A percentile compares a stretch with the other conserved stretches of the same genome.
Conservation (phyloP, 2,113 vertebrate species). For the Ochotona princeps region DNA sequence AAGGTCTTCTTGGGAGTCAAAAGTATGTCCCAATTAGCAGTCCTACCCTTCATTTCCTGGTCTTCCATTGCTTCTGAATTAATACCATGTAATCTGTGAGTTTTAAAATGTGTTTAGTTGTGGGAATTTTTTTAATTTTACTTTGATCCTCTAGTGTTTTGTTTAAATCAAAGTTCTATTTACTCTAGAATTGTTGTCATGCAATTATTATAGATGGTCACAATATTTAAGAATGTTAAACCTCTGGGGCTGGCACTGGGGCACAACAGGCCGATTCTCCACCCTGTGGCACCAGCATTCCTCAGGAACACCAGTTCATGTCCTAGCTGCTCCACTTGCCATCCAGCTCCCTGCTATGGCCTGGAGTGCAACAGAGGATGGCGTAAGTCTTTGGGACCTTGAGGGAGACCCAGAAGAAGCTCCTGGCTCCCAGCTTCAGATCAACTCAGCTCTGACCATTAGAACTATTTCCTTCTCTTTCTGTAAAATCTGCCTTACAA, state of each 20-base stretch:
- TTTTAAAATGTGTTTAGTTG: neutral
- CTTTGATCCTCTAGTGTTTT: conserved; percentile 1
- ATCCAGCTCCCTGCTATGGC: too few species aligned
- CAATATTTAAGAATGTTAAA: neutral
- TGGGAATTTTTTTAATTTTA: neutral
- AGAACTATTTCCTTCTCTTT: conserved; percentile 3
- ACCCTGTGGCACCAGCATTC: too few species aligned
- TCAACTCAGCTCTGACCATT: too few species aligned
- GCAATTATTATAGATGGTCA: conserved; percentile 3
- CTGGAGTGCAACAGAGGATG: too few species aligned
- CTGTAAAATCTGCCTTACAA: too few species aligned
- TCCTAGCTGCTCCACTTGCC: too few species aligned
- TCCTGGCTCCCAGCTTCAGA: too few species aligned
- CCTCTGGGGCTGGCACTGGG: too few species aligned
- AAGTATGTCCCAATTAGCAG: neutral
- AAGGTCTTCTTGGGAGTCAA: neutral
- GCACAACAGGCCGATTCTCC: too few species aligned
- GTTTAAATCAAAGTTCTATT: conserved; percentile 49
- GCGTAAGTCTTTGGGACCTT: too few species aligned
- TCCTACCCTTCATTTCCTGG: neutral
- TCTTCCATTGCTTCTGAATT: conserved; percentile 8
- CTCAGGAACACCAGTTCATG: too few species aligned
- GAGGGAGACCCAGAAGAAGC: too few species aligned
- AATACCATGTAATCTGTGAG: neutral
- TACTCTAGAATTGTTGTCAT: conserved; percentile 30